phyloP scores from a whole-genome alignment of 2,888 invertebrate genomes.

The Antheraea assamensis region DNA sequence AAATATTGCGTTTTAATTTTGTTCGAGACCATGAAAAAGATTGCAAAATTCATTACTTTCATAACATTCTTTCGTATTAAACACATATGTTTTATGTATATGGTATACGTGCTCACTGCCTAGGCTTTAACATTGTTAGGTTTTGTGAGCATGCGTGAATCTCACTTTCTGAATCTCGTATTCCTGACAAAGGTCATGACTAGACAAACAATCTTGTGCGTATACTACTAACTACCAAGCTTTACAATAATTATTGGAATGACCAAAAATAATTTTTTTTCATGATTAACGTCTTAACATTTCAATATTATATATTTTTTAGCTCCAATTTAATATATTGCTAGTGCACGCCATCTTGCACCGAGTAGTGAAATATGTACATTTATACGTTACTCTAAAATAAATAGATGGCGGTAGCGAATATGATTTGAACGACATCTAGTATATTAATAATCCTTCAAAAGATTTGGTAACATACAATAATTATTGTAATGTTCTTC shows the following conservation, averaged over 20 bases:
- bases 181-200: background rate
- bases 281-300: background rate
- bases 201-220: background rate
- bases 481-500: no score
- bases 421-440: constrained; percentile 11
- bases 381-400: background rate
- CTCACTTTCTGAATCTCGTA: constrained; percentile 8
- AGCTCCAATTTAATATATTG: background rate
- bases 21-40: background rate
- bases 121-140: constrained; percentile 9
- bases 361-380: constrained; percentile 37
- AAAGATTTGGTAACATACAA: background rate
- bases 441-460: background rate
- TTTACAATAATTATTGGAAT: constrained; percentile 4
- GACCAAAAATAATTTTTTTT: background rate
- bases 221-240: background rate
- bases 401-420: background rate
- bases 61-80: constrained; percentile 6
- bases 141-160: constrained; percentile 17
- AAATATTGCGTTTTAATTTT: background rate
- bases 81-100: background rate
- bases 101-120: background rate
- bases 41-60: constrained; percentile 6
- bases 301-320: background rate
- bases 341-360: constrained; percentile 43